Evolutionary conservation across 2,888 invertebrate genomes (phyloP), one percentile per base, ranked within the genome.

Genomic region (Caenorhabditis imperialis): DNA sequence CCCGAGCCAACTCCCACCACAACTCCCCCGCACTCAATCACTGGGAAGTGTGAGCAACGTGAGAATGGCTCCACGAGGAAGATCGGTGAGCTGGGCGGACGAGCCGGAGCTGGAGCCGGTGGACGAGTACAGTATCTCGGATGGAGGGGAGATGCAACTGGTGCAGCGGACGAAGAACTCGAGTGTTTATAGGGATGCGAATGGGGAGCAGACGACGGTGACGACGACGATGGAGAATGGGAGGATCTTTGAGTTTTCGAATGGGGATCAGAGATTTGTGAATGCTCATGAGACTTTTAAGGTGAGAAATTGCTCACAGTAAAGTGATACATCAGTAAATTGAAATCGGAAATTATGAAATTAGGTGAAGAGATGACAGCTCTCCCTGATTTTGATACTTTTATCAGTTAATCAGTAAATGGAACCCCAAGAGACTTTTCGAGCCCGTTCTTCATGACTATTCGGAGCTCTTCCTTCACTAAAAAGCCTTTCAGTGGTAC

Each of bases 31-130:
- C 1, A 23, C 18, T 7, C 18, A 44, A 1, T 57, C 57, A 1
- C 10, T 57, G 12, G 18, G 23, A 10, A 57, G 4, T 12, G 33
- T 10, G 12, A 45, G 23, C 16, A 57, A 50, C 25, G 5, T 35
- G 38, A 23, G 23, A 5, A 6, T 1, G 10, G 5, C 16, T 1
- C 8, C 14, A 10, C 51, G 37, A 2, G 50, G 50, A 25, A 45
- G 65, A 50, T 45, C 50, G 1, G 57, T 65, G 14, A 57, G 55
- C 42, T 65, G 55, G 51, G 67, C 58, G 0, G 67, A 69, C 42
- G 45, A 58, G 12, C 45, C 51, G 16, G 27, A 51, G n/a, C 40
- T 50, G 18, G 38, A 50, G 18, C 33, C 62, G 20, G 30, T 62
- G 37, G 48, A 58, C 16, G n/a, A n/a, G n/a, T n/a, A n/a, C n/a